Base-by-base conservation (phyloP, 2,888 invertebrate genomes). In the Tridacna gigas region DNA sequence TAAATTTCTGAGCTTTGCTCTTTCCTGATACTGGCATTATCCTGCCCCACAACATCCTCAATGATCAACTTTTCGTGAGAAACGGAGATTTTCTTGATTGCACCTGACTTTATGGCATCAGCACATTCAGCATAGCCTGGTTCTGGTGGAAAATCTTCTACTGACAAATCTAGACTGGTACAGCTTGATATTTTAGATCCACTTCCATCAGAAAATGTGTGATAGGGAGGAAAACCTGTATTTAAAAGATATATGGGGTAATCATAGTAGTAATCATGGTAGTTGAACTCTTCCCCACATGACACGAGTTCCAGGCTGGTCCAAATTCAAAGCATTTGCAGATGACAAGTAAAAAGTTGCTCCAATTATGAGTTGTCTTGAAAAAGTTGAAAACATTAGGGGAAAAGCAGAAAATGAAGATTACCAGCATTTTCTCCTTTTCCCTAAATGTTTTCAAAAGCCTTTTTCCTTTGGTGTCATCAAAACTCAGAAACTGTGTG, bases 1-100 rank as follows among this genome's bases (percentile, higher is more conserved):
- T 91, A 91, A 22, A 91, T 84, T 74, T 89, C 89, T n/a, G 86
- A 84, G 60, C 81, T 81, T 22, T 61, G 28, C 15, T 80, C 82
- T 18, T 61, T 77, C 65, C 77, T 79, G 20, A 77, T 20, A 26
- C 26, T 71, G 2, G 51, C 73, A 25, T 82, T 79, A 22, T 80
- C 82, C 28, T 56, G 18, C 18, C 79, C 22, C 20, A 22, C 25
- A 12, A 37, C 69, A 15, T 37, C 37, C 18, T 82, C 86, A 13
- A 51, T 71, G 12, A 82, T 79, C 13, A 87, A 75, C 45, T 77
- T 75, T 71, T 87, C 87, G n/a, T 79, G 74, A 7, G 87, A 87
- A 20, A 85, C 78, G 0, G 84, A 85, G 15, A 87, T 87, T 67
- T 82, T 87, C 83, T 84, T 87, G 13, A 87, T 83, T 15, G 84